A percentile compares a stretch with the other conserved stretches of the same genome.
These are phyloP conservation scores for Notothenia coriiceps DNA, from an alignment of 2,113 vertebrate genomes.

Conservation along the genomic window DNA sequence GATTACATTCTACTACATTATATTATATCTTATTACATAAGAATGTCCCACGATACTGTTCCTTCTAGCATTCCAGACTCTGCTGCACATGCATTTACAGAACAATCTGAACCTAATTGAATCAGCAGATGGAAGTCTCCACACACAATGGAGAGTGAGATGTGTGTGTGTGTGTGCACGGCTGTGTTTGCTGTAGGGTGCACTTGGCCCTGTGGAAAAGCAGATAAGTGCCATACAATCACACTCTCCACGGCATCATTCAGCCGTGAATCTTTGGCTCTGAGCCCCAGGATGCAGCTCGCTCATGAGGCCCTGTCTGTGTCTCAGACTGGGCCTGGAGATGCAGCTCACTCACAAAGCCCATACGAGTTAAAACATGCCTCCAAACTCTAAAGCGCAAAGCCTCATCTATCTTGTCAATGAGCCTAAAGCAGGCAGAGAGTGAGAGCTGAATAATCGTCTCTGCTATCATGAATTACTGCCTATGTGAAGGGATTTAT, in stretches of 20 bases:
- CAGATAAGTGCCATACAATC: conserved; percentile 57
- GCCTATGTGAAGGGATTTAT: background rate
- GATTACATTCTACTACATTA: no score
- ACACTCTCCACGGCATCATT: conserved; percentile 48
- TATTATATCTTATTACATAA: no score
- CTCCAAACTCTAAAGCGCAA: background rate
- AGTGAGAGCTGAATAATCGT: background rate
- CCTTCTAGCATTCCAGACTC: background rate
- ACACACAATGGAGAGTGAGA: background rate
- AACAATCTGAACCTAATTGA: conserved; percentile 28
- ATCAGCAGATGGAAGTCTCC: conserved; percentile 28
- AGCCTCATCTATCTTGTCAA: conserved; percentile 19
- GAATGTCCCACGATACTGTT: background rate
- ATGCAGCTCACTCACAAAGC: conserved; percentile 22
- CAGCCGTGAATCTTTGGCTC: conserved; percentile 19
- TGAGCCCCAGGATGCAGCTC: conserved; percentile 36
- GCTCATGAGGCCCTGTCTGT: conserved; percentile 34
- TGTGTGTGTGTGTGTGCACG: background rate
- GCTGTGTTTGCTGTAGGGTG: background rate
- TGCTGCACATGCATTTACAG: conserved; percentile 5
- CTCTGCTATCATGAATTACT: conserved; percentile 9
- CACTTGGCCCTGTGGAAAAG: conserved; percentile 25
- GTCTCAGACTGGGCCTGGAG: conserved; percentile 27
- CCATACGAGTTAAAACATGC: conserved; percentile 19
- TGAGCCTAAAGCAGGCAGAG: conserved; percentile 19